These are phyloP conservation scores for Sphenodon punctatus DNA, from an alignment of 2,797 vertebrate genomes.

Conservation along the genomic window DNA sequence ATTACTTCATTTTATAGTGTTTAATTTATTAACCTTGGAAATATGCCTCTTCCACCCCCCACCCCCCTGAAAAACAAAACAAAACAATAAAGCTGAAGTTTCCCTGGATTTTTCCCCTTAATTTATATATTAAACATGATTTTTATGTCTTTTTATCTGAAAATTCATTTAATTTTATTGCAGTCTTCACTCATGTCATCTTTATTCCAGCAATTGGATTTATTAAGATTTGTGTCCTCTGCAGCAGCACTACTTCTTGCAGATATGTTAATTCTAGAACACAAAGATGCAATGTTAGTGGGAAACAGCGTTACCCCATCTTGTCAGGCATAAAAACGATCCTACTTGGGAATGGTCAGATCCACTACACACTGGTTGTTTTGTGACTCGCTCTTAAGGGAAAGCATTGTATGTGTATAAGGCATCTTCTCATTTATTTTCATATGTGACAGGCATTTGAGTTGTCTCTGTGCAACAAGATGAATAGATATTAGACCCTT, in stretches of 20 bases:
- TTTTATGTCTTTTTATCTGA: slow-evolving; percentile 62
- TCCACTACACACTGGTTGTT: not conserved
- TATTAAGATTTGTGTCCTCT: not conserved
- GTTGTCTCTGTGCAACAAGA: not conserved
- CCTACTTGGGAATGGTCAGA: not conserved
- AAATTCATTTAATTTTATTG: slow-evolving; percentile 64
- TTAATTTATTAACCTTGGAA: slow-evolving; percentile 63
- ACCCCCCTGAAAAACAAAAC: not conserved
- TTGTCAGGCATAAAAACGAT: too few relatives aligned
- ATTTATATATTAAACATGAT: slow-evolving; percentile 60
- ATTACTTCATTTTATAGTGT: not conserved
- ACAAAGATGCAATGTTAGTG: accelerated
- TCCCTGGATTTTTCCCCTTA: slow-evolving; percentile 2
- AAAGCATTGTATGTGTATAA: not conserved
- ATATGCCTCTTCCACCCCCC: not conserved
- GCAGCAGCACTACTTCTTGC: accelerated
- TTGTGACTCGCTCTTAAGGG: not conserved
- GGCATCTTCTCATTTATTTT: not conserved
- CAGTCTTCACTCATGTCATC: slow-evolving; percentile 29
- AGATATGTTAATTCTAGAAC: not conserved
- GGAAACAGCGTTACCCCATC: not conserved
- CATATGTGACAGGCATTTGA: not conserved
- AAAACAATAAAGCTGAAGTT: slow-evolving; percentile 34
- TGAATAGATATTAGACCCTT: not conserved
- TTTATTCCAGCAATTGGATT: not conserved